Evolutionary conservation across 2,888 invertebrate species (phyloP).

Genomic region (Dasypogon diadema): DNA sequence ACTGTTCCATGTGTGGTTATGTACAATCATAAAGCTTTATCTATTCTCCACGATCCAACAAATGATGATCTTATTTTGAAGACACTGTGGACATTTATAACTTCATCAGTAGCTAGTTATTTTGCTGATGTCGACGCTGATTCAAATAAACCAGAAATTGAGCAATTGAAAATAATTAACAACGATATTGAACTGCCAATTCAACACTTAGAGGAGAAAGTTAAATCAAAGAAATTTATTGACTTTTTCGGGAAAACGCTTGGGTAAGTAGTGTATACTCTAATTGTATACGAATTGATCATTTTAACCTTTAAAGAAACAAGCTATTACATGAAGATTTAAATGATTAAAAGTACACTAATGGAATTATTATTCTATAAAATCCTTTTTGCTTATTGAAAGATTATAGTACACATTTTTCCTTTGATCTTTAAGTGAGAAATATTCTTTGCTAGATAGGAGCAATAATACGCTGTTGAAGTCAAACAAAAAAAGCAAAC

Average conservation of each 20-base stretch:
- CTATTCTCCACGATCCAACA: conserved; percentile 60
- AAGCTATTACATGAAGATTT: too few relatives aligned
- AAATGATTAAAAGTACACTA: too few relatives aligned
- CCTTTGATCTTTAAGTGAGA: too few relatives aligned
- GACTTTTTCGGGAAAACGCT: conserved; percentile 63
- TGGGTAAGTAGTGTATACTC: conserved; percentile 49
- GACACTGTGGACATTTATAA: conserved; percentile 67
- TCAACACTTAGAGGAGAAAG: conserved; percentile 63
- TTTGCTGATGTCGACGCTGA: conserved; percentile 64
- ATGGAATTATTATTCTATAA: too few relatives aligned
- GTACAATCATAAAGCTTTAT: conserved; percentile 65
- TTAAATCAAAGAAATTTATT: conserved; percentile 65
- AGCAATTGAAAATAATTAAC: conserved; percentile 62
- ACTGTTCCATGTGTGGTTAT: conserved; percentile 65
- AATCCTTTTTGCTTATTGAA: too few relatives aligned
- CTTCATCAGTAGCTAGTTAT: conserved; percentile 66
- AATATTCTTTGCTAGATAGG: too few relatives aligned
- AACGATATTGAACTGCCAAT: conserved; percentile 64
- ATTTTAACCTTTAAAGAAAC: too few relatives aligned
- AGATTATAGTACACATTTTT: too few relatives aligned
- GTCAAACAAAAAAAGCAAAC: too few relatives aligned
- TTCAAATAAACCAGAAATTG: conserved; percentile 60
- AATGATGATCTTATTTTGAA: conserved; percentile 65
- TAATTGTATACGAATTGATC: too few relatives aligned
- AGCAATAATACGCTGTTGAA: too few relatives aligned